These are phyloP conservation scores for Limnephilus auricula DNA, from an alignment of 2,888 invertebrate genomes.

Conservation along the genomic window DNA sequence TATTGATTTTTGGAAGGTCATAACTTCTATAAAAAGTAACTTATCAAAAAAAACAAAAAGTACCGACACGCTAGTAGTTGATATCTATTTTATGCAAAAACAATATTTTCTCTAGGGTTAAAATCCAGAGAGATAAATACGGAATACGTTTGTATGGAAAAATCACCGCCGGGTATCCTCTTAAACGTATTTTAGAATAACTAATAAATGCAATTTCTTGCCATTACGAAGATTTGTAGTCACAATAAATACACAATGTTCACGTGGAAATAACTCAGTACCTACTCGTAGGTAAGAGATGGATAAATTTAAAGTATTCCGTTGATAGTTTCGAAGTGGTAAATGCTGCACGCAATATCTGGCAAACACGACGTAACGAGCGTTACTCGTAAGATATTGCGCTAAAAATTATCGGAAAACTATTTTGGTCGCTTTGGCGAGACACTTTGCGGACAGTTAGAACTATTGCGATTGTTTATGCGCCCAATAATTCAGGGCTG, in stretches of 20 bases:
- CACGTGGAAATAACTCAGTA: background rate
- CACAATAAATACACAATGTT: background rate
- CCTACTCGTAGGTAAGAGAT: background rate
- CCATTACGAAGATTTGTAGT: background rate
- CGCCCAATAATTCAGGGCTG: slow-evolving; percentile 45
- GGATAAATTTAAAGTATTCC: background rate
- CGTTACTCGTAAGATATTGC: slow-evolving; percentile 34
- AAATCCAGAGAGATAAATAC: too few relatives aligned
- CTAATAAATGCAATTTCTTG: too few relatives aligned
- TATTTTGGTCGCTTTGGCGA: slow-evolving; percentile 25
- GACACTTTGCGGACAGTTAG: slow-evolving; percentile 22
- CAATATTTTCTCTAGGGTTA: too few relatives aligned
- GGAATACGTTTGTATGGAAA: too few relatives aligned
- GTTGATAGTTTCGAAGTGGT: background rate
- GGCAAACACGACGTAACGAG: slow-evolving; percentile 11
- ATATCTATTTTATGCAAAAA: too few relatives aligned
- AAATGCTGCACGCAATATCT: background rate
- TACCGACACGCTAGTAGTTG: too few relatives aligned
- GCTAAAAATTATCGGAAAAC: slow-evolving; percentile 42
- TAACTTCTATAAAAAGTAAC: too few relatives aligned
- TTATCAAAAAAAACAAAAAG: too few relatives aligned
- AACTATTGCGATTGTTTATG: slow-evolving; percentile 51
- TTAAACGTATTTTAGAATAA: too few relatives aligned
- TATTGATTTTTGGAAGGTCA: too few relatives aligned
- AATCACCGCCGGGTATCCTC: too few relatives aligned